Evolutionary conservation across 1,140 invertebrate species (phyloP), one percentile per base, ranked within the genome.

Genomic region (Eriocheir sinensis): DNA sequence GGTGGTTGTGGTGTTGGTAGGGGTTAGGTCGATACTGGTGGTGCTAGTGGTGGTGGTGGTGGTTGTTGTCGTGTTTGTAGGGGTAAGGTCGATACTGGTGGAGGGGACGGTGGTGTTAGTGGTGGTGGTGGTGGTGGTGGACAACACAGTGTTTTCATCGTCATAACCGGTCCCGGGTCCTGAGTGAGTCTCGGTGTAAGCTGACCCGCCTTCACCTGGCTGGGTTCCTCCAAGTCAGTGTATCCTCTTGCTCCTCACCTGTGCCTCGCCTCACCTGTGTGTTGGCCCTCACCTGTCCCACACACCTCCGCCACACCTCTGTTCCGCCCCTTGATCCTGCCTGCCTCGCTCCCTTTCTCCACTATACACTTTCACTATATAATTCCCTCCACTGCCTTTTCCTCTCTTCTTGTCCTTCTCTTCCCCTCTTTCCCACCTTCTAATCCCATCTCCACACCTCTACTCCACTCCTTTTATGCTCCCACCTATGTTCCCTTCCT

Each of bases 111-210:
- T 72, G 53, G 60, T 21, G 27, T 21, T 21, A 21, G 60, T n/a
- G 21, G 60, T 72, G 60, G 60, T 1, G 60, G 60, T 72, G 60
- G 60, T 72, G 60, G 60, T 72, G 60, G 60, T 72, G 60, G 60
- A 72, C 60, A 72, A n/a, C 27, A n/a, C n/a, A n/a, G 60, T 72
- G 60, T 72, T 72, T 72, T 72, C 60, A 72, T 72, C 60, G 60
- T 72, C 60, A 72, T n/a, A 72, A 72, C 60, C 60, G 60, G 60
- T 72, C 60, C 60, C 21, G 44, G 60, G n/a, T n/a, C n/a, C n/a
- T n/a, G n/a, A n/a, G n/a, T n/a, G n/a, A 72, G 60, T n/a, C 60
- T 72, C n/a, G 60, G 12, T 72, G 60, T 72, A 72, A 72, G 60
- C 17, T 72, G 60, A 72, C 60, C 60, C 60, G 21, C 60, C 12